These are phyloP conservation scores for Netelia fuscicornis DNA, from an alignment of 2,888 invertebrate genomes.

Conservation along the genomic window DNA sequence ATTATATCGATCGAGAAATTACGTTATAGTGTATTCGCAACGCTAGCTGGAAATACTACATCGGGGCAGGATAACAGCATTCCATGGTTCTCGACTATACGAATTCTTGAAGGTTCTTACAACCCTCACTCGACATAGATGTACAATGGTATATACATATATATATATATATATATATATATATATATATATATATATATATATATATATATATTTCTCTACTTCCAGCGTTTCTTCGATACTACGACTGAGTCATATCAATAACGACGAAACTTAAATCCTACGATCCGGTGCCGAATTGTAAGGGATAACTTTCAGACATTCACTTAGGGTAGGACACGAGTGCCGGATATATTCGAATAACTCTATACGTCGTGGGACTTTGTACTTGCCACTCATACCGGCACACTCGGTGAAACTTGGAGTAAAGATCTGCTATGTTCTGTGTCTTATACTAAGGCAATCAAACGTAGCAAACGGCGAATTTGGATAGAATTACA, in stretches of 20 bases:
- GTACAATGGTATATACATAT: background rate
- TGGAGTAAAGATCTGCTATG: constrained; percentile 48
- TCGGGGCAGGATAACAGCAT: constrained; percentile 35
- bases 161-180: no score
- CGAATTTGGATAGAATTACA: constrained; percentile 41
- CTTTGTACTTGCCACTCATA: constrained; percentile 42
- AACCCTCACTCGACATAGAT: background rate
- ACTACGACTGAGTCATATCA: constrained; percentile 62
- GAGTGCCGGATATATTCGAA: constrained; percentile 27
- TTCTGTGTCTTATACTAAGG: constrained; percentile 33
- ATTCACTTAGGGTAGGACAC: constrained; percentile 48
- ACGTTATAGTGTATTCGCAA: no score
- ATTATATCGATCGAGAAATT: no score
- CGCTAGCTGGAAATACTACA: constrained; percentile 20
- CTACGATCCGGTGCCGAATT: constrained; percentile 10
- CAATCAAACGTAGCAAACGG: constrained; percentile 26
- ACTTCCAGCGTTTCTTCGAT: constrained; percentile 38
- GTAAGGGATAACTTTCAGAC: constrained; percentile 48
- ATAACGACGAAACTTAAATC: constrained; percentile 59
- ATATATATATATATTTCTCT: constrained; percentile 29
- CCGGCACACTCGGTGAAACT: constrained; percentile 51
- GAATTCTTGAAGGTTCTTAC: constrained; percentile 48
- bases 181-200: no score
- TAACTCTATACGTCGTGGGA: constrained; percentile 22
- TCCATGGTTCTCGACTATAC: background rate